Base-by-base conservation (phyloP, 2,888 invertebrate species). In the Arctia plantaginis region DNA sequence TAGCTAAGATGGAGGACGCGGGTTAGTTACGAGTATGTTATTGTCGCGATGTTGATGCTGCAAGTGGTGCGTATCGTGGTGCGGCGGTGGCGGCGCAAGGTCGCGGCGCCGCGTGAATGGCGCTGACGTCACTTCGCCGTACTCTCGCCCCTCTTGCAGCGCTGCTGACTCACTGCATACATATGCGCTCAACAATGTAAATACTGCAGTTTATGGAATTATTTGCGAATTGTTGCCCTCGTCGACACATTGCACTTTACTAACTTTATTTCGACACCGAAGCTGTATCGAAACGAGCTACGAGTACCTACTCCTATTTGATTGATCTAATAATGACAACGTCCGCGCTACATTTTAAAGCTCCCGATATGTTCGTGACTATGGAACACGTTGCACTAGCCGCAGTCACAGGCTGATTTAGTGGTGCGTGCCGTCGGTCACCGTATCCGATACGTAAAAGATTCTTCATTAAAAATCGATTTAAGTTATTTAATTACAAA, bases 41-140 rank as follows among this genome's bases (percentile, higher is more conserved):
- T 20, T 20, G 10, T 23, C n/a, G 55, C 13, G 41, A 41, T 41
- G 35, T 10, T n/a, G 55, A n/a, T 10, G 27, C 33, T 67, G 20
- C 47, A 33, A 13, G 13, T 33, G 67, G n/a, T 23, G 77, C 69
- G 75, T 71, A 44, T 47, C 20, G 35, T 41, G 66, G 66, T 39
- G 64, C 59, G 4, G 3, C 8, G 8, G 8, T 13, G 72, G 64
- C 80, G 41, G 27, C 67, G 27, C 72, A 72, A 72, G 72, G 72
- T 51, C 65, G 59, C 72, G 55, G 41, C 68, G 62, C 62, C 27
- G 44, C 44, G n/a, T 72, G 72, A 72, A 72, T 72, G 72, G 72
- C 66, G 59, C 41, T 68, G 67, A 72, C 72, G 72, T 66, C 72
- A 66, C 62, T 3, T 6, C 20, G 39, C n/a, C 59, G 59, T 41